These are phyloP conservation scores for Phaonia tiefii DNA, from an alignment of 2,888 invertebrate genomes.

Conservation along the genomic window DNA sequence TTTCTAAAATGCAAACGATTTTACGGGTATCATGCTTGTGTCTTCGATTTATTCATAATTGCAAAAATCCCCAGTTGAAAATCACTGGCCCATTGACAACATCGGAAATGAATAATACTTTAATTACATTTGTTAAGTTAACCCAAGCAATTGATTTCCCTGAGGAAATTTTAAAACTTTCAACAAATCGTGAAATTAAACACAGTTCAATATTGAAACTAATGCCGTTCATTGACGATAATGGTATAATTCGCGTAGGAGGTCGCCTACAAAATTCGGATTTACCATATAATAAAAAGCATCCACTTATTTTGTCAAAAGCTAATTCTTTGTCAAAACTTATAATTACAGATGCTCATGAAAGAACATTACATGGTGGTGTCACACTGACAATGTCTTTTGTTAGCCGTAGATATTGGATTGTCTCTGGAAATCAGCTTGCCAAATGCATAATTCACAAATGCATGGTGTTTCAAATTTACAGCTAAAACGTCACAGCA, in stretches of 20 bases:
- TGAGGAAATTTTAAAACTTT: too few species aligned
- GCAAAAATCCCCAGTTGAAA: background rate
- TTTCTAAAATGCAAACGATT: background rate
- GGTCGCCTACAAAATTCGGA: slow-evolving; percentile 21
- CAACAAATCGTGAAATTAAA: background rate
- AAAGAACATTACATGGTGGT: too few species aligned
- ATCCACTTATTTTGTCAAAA: background rate
- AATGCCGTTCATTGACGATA: slow-evolving; percentile 13
- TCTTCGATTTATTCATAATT: background rate
- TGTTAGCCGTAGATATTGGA: background rate
- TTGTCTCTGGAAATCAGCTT: background rate
- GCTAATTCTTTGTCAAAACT: background rate
- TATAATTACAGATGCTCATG: background rate
- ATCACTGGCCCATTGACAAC: too few species aligned
- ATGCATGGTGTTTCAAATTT: background rate
- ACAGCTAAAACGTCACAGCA: background rate
- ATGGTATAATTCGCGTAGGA: slow-evolving; percentile 14
- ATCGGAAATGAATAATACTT: background rate
- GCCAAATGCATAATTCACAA: background rate
- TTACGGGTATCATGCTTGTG: background rate
- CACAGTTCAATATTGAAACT: slow-evolving; percentile 1
- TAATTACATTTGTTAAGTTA: background rate
- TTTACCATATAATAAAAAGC: background rate
- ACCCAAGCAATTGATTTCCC: background rate
- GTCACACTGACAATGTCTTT: background rate